Evolutionary conservation across 2,113 vertebrate species (phyloP), one percentile per base, ranked within the genome.

Genomic region (Scomber scombrus): DNA sequence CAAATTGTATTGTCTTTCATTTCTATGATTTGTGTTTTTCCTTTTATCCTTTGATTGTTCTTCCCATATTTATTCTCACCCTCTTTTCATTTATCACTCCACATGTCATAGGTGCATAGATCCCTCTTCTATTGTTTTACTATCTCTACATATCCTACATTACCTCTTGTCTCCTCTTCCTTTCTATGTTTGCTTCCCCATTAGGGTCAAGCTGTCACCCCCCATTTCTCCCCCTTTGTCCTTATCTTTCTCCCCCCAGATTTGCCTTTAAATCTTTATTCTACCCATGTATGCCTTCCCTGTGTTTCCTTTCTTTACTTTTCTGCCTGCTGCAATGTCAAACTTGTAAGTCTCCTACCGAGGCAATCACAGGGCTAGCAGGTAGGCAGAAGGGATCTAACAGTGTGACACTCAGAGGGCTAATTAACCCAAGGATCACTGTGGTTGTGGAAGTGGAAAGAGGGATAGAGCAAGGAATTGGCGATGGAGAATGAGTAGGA

Each of bases 401-500:
- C 68, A 75, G 58, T 51, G 70, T 80, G 89, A 88, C 86, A 75
- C 86, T 88, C 19, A 57, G 70, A 90, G 76, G 80, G 83, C 81
- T 91, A 90, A 92, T 93, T 93, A 91, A 89, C 85, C 89, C 82
- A 64, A 0, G 70, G 75, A 82, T 73, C 70, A 47, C 60, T 46
- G 56, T 57, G 83, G 63, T n/a, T 16, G 21, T 45, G 58, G 62
- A 74, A 26, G 67, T 13, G 70, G 66, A 67, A 19, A 55, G 56
- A 64, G 45, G 66, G 67, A 62, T 50, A 10, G 26, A 46, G 62
- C 18, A 63, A 72, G 15, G 43, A 58, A 62, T 23, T 16, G 45
- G 5, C 54, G 40, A 31, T 19, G 46, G 19, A 58, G 46, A 68
- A 58, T 2, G 9, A 14, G 9, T 26, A 26, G 3, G 21, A 54